A percentile compares a stretch with the other conserved stretches of the same genome.
phyloP scores from a whole-genome alignment of 37 sponge, comb jelly and placozoan species.

The Chondrilla cf. caribensis region DNA sequence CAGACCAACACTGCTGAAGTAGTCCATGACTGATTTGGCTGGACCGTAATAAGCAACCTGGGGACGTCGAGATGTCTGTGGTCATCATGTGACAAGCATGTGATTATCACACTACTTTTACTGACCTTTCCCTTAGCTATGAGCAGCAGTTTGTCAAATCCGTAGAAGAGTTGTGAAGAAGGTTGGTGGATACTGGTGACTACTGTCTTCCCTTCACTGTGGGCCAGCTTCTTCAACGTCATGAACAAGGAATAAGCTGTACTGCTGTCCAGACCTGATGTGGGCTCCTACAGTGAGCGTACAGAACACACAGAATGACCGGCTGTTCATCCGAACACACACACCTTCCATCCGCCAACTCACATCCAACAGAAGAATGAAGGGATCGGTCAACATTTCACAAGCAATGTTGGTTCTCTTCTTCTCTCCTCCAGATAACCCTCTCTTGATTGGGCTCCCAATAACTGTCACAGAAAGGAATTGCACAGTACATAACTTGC shows the following conservation, averaged over 20 bases:
- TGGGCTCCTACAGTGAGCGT: slow-evolving; percentile 65
- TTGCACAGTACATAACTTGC: no score
- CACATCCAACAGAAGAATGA: slow-evolving; percentile 71
- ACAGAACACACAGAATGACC: no score
- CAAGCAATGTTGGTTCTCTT: slow-evolving; percentile 86
- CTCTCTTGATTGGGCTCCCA: slow-evolving; percentile 50
- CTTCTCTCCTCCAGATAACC: slow-evolving; percentile 86
- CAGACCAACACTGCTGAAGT: slow-evolving; percentile 52
- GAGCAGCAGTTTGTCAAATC: slow-evolving; percentile 74
- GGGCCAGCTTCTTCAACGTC: slow-evolving; percentile 48
- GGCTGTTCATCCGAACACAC: no score
- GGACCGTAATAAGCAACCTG: slow-evolving; percentile 74
- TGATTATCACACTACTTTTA: no score
- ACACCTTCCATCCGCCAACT: slow-evolving; percentile 5
- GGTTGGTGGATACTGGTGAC: slow-evolving; percentile 85
- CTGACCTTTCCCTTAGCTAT: slow-evolving; percentile 59
- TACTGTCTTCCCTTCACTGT: slow-evolving; percentile 41
- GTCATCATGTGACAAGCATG: no score
- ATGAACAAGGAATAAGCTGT: slow-evolving; percentile 60
- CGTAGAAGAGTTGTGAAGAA: slow-evolving; percentile 72
- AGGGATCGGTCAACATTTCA: slow-evolving; percentile 78
- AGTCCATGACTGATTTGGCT: slow-evolving; percentile 37
- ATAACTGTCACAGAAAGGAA: slow-evolving; percentile 53
- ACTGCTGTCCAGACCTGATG: slow-evolving; percentile 86
- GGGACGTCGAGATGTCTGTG: no score